These are phyloP conservation scores for Acropternis orthonyx DNA, from an alignment of 2,797 vertebrate species.

Conservation along the genomic window DNA sequence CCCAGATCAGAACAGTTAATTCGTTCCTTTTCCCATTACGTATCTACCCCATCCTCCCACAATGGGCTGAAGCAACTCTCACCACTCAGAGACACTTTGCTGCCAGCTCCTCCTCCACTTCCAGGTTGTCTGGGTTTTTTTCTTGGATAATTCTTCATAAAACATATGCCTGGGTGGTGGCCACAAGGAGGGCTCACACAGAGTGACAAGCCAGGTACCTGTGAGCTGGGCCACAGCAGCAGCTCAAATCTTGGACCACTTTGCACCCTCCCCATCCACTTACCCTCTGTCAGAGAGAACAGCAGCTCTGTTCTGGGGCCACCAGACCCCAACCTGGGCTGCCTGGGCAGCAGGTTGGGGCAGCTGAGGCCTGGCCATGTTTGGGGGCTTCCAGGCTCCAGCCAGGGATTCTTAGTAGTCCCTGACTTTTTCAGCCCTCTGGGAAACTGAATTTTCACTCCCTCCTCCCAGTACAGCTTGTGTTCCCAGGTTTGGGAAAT, in stretches of 20 bases:
- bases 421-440: not conserved
- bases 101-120: not conserved
- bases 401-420: not conserved
- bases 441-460: not conserved
- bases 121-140: not conserved
- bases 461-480: not conserved
- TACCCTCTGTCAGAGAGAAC: not conserved
- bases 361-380: not conserved
- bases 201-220: not conserved
- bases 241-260: not conserved
- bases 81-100: not conserved
- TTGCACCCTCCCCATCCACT: not conserved
- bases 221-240: not conserved
- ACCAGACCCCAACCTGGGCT: accelerated
- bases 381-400: not conserved
- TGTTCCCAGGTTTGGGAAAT: not conserved
- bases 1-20: not conserved
- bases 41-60: not conserved
- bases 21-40: not conserved
- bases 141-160: not conserved
- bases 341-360: not conserved
- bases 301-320: not conserved
- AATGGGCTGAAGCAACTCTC: not conserved
- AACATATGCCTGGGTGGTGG: not conserved
- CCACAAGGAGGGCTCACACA: not conserved